phyloP scores from a whole-genome alignment of 2,113 vertebrate genomes.

The Hemiscyllium ocellatum region DNA sequence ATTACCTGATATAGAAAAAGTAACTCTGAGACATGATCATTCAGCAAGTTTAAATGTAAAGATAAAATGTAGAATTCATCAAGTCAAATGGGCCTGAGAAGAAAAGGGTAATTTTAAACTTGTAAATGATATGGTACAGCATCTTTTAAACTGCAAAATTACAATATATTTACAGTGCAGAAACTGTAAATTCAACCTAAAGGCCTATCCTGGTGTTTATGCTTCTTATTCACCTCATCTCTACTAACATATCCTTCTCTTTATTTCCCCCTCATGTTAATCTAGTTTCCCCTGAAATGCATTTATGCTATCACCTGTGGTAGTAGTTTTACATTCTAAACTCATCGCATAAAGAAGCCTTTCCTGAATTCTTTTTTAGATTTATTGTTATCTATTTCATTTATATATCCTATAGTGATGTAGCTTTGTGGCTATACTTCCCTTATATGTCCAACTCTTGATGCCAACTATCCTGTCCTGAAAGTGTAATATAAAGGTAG shows the following conservation, averaged over 20 bases:
- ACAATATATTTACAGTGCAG: neutral
- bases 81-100: neutral
- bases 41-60: neutral
- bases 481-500: neutral
- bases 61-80: neutral
- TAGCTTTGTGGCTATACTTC: neutral
- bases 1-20: neutral
- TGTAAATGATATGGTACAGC: neutral
- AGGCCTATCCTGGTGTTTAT: neutral
- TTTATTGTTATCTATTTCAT: neutral
- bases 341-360: neutral
- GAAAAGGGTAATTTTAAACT: neutral
- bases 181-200: neutral
- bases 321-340: no score
- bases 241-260: neutral
- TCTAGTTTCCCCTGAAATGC: no score
- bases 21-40: neutral
- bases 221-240: neutral
- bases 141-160: neutral
- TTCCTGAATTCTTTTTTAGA: neutral
- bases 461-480: neutral
- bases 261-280: no score
- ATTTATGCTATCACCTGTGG: no score
- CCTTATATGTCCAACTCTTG: neutral
- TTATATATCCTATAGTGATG: neutral